Evolutionary conservation across 2,888 invertebrate genomes (phyloP).

Genomic region (Alviniconcha strummeri): DNA sequence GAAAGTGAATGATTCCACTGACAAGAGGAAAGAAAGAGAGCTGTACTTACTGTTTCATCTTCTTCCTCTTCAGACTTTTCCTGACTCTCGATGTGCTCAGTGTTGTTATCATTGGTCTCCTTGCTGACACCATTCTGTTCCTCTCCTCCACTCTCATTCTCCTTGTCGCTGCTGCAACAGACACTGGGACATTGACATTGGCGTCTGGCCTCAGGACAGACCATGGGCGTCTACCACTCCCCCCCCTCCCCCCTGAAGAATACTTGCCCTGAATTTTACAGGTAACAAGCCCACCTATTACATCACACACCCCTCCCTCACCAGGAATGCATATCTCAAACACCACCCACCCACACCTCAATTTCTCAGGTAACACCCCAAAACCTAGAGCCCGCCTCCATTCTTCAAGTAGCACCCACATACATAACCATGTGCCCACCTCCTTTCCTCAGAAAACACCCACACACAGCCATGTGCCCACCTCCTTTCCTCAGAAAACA

Average conservation of each 20-base stretch:
- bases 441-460: neutral
- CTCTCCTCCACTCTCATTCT: slow-evolving; percentile 57
- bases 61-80: slow-evolving; percentile 55
- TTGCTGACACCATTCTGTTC: slow-evolving; percentile 37
- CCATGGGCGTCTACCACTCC: neutral
- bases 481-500: neutral
- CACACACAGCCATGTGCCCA: neutral
- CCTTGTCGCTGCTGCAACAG: slow-evolving; percentile 71
- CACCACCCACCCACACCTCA: too few relatives aligned
- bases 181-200: neutral
- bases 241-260: too few relatives aligned
- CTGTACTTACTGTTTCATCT: slow-evolving; percentile 40
- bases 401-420: neutral
- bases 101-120: neutral
- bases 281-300: neutral
- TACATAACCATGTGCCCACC: neutral
- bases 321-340: neutral
- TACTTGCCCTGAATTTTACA: too few relatives aligned
- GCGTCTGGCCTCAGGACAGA: neutral
- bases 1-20: neutral
- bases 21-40: neutral
- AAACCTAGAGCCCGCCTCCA: neutral
- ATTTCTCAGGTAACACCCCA: too few relatives aligned
- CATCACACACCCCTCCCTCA: neutral
- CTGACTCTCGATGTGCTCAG: slow-evolving; percentile 41